A percentile compares a stretch with the other conserved stretches of the same genome.
phyloP scores from a whole-genome alignment of 1,140 invertebrate genomes.

The Zeugodacus cucurbitae region DNA sequence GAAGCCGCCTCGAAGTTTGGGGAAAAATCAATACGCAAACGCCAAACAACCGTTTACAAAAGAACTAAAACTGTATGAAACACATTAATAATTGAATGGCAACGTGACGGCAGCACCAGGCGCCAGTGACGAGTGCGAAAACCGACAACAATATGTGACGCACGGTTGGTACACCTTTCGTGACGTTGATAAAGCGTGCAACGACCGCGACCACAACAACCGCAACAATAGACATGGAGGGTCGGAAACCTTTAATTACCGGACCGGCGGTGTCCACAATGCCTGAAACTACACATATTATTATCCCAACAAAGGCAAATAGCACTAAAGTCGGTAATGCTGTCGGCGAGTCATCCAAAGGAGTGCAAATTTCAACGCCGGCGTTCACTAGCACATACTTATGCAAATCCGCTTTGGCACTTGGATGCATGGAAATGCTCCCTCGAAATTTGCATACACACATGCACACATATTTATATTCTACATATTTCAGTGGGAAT shows the following conservation, averaged over 20 bases:
- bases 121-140: not conserved
- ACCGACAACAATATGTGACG: not conserved
- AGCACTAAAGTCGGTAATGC: not conserved
- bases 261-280: not conserved
- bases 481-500: not conserved
- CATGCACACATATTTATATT: not conserved
- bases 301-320: not conserved
- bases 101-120: not conserved
- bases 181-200: not conserved
- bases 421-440: not conserved
- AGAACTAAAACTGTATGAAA: not conserved
- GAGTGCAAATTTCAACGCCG: not conserved
- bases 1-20: not conserved
- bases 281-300: too few relatives aligned
- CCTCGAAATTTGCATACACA: not conserved
- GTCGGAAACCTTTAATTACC: constrained; percentile 21
- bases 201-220: not conserved
- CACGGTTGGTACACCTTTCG: not conserved
- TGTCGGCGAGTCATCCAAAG: not conserved
- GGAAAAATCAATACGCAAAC: constrained; percentile 20
- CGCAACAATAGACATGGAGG: not conserved
- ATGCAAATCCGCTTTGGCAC: not conserved
- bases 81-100: not conserved
- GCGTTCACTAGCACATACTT: not conserved
- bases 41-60: not conserved